A percentile compares a stretch with the other conserved stretches of the same genome.
Conservation (phyloP, 2,113 vertebrate species). For the Vombatus ursinus region DNA sequence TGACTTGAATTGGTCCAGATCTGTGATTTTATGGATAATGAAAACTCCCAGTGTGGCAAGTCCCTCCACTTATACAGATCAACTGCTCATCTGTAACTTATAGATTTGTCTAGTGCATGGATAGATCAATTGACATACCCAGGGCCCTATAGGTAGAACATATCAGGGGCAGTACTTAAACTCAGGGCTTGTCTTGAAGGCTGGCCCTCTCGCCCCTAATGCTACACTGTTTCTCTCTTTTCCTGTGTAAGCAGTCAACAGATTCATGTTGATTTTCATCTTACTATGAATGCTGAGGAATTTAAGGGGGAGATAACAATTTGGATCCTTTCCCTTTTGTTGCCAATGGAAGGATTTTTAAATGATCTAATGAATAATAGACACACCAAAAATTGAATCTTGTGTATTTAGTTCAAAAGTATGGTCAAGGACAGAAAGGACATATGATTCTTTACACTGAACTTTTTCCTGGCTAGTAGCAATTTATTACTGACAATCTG, state of each 20-base stretch:
- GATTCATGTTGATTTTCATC: conserved; percentile 65
- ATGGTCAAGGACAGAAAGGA: conserved; percentile 79
- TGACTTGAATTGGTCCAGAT: not conserved
- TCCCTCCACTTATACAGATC: not conserved
- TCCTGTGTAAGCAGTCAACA: not conserved
- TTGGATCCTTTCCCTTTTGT: conserved; percentile 54
- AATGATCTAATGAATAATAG: conserved; percentile 72
- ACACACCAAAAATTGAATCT: conserved; percentile 60
- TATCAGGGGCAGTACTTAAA: not conserved
- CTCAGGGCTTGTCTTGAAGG: not conserved
- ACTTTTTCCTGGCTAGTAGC: conserved; percentile 64
- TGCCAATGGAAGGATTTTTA: conserved; percentile 62
- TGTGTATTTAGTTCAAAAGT: conserved; percentile 56
- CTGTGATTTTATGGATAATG: not conserved
- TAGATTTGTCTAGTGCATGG: not conserved
- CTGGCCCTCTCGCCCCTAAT: not conserved
- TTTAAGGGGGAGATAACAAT: conserved; percentile 64
- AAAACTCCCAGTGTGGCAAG: not conserved
- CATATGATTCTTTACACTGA: conserved; percentile 73
- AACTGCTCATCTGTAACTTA: not conserved
- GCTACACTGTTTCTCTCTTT: not conserved
- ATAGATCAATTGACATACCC: not conserved
- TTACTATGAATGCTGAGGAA: conserved; percentile 66
- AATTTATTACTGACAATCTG: conserved; percentile 70
- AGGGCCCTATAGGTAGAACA: not conserved